phyloP scores from a whole-genome alignment of 1,140 invertebrate species.

The Pogonomyrmex barbatus region DNA sequence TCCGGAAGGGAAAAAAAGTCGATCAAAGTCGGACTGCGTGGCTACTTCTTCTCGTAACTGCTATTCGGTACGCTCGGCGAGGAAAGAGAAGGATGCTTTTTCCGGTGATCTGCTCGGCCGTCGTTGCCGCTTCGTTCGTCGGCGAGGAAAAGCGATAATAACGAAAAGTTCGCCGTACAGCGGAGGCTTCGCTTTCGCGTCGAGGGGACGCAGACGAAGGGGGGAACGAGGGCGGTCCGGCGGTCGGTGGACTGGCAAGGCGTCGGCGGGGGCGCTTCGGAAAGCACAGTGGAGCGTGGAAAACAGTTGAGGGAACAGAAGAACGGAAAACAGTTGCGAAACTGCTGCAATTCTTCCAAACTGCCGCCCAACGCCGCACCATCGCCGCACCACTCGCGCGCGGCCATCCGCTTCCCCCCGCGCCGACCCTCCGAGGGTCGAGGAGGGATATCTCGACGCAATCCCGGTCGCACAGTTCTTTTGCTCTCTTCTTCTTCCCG shows the following conservation, averaged over 20 bases:
- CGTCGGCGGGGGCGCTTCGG: constrained; percentile 38
- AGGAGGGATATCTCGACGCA: not conserved
- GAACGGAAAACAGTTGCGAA: constrained; percentile 80
- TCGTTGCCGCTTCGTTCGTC: constrained; percentile 53
- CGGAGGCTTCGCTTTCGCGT: constrained; percentile 56
- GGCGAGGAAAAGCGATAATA: constrained; percentile 74
- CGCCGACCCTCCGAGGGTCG: not conserved
- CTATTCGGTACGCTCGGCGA: constrained; percentile 29
- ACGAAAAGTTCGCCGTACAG: constrained; percentile 75
- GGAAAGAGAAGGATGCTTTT: constrained; percentile 60
- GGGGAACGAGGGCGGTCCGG: constrained; percentile 22
- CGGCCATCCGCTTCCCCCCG: constrained; percentile 36
- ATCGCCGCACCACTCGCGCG: constrained; percentile 11
- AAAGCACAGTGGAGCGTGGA: constrained; percentile 75
- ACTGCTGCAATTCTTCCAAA: constrained; percentile 80
- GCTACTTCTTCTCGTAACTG: constrained; percentile 55
- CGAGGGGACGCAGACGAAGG: constrained; percentile 19
- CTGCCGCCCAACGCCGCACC: constrained; percentile 59
- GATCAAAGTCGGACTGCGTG: constrained; percentile 31
- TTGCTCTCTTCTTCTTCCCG: not conserved
- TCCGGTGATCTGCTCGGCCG: constrained; percentile 51
- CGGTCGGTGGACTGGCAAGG: not conserved
- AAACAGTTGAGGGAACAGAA: constrained; percentile 77
- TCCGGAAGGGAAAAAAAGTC: constrained; percentile 34
- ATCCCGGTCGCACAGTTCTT: not conserved